Percentiles rank a stretch among this genome's conserved stretches.
Evolutionary conservation across 2,888 invertebrate genomes (phyloP).

Genomic region (Phengaris alcon): DNA sequence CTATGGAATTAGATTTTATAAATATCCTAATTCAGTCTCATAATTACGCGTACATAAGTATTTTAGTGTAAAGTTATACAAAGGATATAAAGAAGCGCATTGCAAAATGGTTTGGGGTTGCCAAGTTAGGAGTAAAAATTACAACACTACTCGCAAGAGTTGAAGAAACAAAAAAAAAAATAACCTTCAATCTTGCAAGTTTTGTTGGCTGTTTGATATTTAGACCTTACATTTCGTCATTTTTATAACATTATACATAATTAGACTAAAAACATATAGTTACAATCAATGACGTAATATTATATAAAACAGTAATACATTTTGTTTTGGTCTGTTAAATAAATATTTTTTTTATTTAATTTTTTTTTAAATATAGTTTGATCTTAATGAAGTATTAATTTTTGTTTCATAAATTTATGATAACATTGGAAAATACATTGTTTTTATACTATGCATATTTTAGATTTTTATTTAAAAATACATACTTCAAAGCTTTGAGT

Average conservation of each 20-base stretch:
- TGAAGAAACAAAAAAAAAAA: neutral
- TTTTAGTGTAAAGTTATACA: conserved; percentile 49
- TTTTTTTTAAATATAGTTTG: neutral
- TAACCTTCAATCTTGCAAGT: neutral
- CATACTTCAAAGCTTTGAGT: neutral
- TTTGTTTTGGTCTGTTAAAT: neutral
- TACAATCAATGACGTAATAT: neutral
- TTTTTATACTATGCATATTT: neutral
- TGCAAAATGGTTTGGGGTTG: conserved; percentile 36
- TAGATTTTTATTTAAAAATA: neutral
- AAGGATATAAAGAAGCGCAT: conserved; percentile 40
- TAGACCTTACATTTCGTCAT: neutral
- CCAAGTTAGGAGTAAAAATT: conserved; percentile 40
- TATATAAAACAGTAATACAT: neutral
- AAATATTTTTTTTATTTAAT: neutral
- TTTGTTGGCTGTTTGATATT: neutral
- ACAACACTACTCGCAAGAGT: conserved; percentile 7
- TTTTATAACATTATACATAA: too few relatives aligned
- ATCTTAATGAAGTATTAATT: neutral
- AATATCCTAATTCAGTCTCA: conserved; percentile 73
- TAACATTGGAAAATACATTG: neutral
- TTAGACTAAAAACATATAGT: neutral
- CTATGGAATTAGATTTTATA: conserved; percentile 43
- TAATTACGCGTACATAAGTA: conserved; percentile 70
- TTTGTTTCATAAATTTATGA: neutral